Evolutionary conservation across 2,888 invertebrate species (phyloP).

Genomic region (Encarsia formosa): DNA sequence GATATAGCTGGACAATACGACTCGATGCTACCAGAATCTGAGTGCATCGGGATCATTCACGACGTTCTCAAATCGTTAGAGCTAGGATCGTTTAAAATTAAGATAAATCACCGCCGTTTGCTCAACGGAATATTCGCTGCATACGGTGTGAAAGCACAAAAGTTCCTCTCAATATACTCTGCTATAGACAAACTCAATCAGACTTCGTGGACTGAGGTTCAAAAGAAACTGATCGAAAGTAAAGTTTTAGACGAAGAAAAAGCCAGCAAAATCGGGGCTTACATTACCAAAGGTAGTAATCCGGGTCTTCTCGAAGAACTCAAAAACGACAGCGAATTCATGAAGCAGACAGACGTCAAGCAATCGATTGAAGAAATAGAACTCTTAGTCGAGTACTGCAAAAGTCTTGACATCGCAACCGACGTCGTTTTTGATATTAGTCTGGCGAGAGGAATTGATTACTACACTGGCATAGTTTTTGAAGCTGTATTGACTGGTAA

Average conservation of each 20-base stretch:
- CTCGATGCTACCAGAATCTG: constrained; percentile 95
- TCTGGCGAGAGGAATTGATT: constrained; percentile 95
- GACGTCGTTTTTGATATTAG: constrained; percentile 89
- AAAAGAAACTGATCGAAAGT: constrained; percentile 86
- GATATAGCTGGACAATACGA: constrained; percentile 97
- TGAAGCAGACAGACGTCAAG: constrained; percentile 64
- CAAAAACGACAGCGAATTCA: constrained; percentile 62
- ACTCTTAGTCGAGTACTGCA: constrained; percentile 80
- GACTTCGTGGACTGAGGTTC: constrained; percentile 92
- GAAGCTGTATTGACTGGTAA: constrained; percentile 86
- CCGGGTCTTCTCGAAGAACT: constrained; percentile 72
- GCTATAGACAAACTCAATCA: constrained; percentile 98
- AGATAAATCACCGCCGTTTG: constrained; percentile 90
- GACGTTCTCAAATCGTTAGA: constrained; percentile 83
- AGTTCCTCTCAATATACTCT: constrained; percentile 92
- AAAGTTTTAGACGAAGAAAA: constrained; percentile 76
- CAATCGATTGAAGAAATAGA: constrained; percentile 80
- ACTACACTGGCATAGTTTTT: constrained; percentile 98
- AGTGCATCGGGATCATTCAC: constrained; percentile 90
- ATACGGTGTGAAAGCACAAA: constrained; percentile 86
- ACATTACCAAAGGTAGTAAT: constrained; percentile 79
- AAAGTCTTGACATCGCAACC: constrained; percentile 72
- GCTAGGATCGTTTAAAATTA: constrained; percentile 83
- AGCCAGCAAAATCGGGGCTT: constrained; percentile 85
- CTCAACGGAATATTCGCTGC: constrained; percentile 96